Conservation (phyloP, 2,888 invertebrate genomes). For the Gasteruption jaculator region DNA sequence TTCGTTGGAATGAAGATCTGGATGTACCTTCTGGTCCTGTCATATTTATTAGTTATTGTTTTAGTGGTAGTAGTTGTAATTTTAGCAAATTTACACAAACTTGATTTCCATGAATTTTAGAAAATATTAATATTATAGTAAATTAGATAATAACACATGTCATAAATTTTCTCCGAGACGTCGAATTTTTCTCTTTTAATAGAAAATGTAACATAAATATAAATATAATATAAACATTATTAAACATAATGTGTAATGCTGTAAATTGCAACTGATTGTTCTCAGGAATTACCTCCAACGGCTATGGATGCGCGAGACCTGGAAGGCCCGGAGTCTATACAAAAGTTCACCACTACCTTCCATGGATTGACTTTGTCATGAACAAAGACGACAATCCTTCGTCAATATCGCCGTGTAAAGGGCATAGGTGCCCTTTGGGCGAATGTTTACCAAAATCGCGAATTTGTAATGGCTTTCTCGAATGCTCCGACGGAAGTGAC, state of each 20-base stretch:
- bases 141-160: no score
- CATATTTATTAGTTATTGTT: no score
- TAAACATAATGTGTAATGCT: not conserved
- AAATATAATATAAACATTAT: not conserved
- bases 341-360: slow-evolving; percentile 70
- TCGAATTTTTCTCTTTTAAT: no score
- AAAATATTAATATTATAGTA: no score
- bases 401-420: slow-evolving; percentile 54
- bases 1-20: no score
- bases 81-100: no score
- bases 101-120: no score
- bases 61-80: no score
- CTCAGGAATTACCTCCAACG: slow-evolving; percentile 73
- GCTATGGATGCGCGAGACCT: slow-evolving; percentile 75
- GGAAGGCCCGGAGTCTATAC: slow-evolving; percentile 78
- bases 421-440: slow-evolving; percentile 72
- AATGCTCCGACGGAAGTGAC: slow-evolving; percentile 74
- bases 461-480: slow-evolving; percentile 73
- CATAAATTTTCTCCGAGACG: not conserved
- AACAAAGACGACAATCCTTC: slow-evolving; percentile 30
- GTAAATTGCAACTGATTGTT: not conserved
- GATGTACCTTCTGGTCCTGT: no score
- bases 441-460: slow-evolving; percentile 68
- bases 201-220: slow-evolving; percentile 13
- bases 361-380: slow-evolving; percentile 66